phyloP scores from a whole-genome alignment of 2,888 invertebrate species.

The Athetis lepigone region DNA sequence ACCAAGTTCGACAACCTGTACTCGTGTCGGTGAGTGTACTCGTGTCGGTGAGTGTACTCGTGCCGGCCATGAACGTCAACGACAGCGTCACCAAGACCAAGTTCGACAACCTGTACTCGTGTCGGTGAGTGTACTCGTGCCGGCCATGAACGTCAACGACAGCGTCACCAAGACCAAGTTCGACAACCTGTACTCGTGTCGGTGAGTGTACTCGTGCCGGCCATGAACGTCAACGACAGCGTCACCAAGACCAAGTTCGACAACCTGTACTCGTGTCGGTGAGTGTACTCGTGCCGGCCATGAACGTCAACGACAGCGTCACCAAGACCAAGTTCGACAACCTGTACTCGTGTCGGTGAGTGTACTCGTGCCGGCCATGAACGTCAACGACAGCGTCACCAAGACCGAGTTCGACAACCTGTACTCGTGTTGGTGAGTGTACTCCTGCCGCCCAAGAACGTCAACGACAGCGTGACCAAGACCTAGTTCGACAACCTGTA shows the following conservation, averaged over 20 bases:
- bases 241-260: conserved; percentile 99
- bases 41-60: no score
- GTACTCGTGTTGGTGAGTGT: conserved; percentile 96
- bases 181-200: conserved; percentile 98
- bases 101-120: conserved; percentile 99
- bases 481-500: conserved; percentile 99
- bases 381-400: conserved; percentile 99
- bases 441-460: conserved; percentile 99
- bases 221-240: no score
- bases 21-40: conserved; percentile 93
- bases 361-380: conserved; percentile 81
- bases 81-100: conserved; percentile 99
- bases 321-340: conserved; percentile 99
- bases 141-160: conserved; percentile 95
- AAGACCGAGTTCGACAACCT: conserved; percentile 99
- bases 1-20: conserved; percentile 99
- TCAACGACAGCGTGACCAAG: conserved; percentile 99
- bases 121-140: conserved; percentile 89
- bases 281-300: conserved; percentile 98
- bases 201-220: no score
- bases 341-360: conserved; percentile 96
- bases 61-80: conserved; percentile 94
- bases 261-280: conserved; percentile 98
- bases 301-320: conserved; percentile 99
- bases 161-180: conserved; percentile 99